Evolutionary conservation across 1,140 invertebrate species (phyloP).

Genomic region (Drosophila sulfurigaster): DNA sequence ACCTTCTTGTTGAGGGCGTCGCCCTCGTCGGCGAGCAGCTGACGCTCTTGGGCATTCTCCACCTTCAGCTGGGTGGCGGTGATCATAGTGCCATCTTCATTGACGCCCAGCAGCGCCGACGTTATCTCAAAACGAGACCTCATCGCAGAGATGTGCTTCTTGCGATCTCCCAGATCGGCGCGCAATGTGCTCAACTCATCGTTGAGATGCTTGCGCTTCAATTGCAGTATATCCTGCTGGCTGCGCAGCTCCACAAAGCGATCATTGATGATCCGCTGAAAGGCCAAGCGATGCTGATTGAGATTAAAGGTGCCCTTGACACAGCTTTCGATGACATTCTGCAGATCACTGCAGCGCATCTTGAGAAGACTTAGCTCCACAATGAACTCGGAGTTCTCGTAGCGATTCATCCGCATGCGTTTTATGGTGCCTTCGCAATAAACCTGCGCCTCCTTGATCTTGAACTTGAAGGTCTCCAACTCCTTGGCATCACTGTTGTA

Average conservation of each 20-base stretch:
- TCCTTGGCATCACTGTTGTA: conserved; percentile 79
- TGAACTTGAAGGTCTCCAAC: conserved; percentile 71
- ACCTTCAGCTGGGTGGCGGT: conserved; percentile 88
- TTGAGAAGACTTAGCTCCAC: conserved; percentile 88
- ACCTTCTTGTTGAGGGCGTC: conserved; percentile 89
- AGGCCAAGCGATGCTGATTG: conserved; percentile 87
- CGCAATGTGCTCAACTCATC: conserved; percentile 87
- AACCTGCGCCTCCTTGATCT: conserved; percentile 85
- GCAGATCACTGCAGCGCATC: conserved; percentile 86
- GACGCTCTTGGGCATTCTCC: conserved; percentile 88
- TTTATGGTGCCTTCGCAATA: conserved; percentile 87
- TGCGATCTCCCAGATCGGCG: conserved; percentile 86
- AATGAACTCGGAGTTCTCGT: conserved; percentile 86
- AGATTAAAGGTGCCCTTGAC: conserved; percentile 87
- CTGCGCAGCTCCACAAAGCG: conserved; percentile 87
- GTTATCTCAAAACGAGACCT: conserved; percentile 85
- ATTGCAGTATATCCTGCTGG: conserved; percentile 86
- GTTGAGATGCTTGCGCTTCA: conserved; percentile 86
- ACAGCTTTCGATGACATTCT: conserved; percentile 86
- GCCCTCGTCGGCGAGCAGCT: conserved; percentile 88
- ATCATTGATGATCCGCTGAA: conserved; percentile 87
- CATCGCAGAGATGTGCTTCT: conserved; percentile 86
- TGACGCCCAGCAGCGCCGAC: conserved; percentile 85
- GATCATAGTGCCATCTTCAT: conserved; percentile 86
- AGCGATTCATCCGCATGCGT: conserved; percentile 85